Conservation (phyloP, 2,797 vertebrate species). For the Macropodus opercularis region DNA sequence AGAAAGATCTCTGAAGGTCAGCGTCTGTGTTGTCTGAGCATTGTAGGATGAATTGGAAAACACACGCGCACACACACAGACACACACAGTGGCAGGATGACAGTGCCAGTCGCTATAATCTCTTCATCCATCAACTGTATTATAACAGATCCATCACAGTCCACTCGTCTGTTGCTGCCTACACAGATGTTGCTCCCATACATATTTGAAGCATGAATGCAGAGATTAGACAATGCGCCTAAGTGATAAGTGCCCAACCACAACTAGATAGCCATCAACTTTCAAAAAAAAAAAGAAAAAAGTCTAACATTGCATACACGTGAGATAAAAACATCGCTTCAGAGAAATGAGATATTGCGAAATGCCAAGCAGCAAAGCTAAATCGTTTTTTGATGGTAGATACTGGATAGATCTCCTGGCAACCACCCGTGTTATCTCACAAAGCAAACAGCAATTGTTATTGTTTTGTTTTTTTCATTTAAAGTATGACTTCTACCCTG, state of each 20-base stretch:
- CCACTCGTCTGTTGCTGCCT: conserved; percentile 34
- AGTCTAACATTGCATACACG: conserved; percentile 27
- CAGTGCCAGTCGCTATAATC: conserved; percentile 52
- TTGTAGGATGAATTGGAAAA: conserved; percentile 46
- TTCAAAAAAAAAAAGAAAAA: conserved; percentile 39
- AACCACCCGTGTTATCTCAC: conserved; percentile 34
- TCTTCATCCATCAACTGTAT: conserved; percentile 69
- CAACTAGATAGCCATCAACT: conserved; percentile 53
- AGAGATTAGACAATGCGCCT: conserved; percentile 39
- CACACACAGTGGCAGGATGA: conserved; percentile 28
- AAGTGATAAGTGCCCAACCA: conserved; percentile 44
- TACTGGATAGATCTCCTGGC: conserved; percentile 45
- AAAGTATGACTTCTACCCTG: conserved; percentile 14
- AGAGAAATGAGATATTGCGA: conserved; percentile 49
- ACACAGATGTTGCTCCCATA: conserved; percentile 32
- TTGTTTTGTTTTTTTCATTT: conserved; percentile 14
- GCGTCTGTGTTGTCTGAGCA: conserved; percentile 29
- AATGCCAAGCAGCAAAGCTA: conserved; percentile 36
- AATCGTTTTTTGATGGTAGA: conserved; percentile 52
- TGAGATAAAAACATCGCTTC: conserved; percentile 29
- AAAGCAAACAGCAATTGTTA: conserved; percentile 54
- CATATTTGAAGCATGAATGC: conserved; percentile 40
- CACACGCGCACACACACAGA: conserved; percentile 14
- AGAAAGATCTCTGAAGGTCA: conserved; percentile 45
- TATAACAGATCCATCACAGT: conserved; percentile 59